Percentiles rank a stretch among this genome's conserved stretches.
These are phyloP conservation scores for Aplysina aerophoba DNA, from an alignment of 37 sponge, comb jelly and placozoan genomes.

Conservation along the genomic window DNA sequence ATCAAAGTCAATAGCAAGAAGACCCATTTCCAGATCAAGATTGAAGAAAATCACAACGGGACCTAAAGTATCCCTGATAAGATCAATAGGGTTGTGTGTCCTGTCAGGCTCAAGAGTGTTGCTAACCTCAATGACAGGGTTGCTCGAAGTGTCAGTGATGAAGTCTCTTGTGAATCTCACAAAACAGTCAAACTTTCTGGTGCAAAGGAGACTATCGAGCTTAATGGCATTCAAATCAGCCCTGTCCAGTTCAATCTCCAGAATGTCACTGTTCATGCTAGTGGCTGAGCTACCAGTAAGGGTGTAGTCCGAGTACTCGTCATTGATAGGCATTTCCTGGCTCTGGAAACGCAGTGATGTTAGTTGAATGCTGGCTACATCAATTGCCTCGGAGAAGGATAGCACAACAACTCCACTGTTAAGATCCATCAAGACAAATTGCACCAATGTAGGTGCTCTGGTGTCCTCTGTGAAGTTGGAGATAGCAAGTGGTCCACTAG, in stretches of 20 bases:
- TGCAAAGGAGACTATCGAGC: slow-evolving; percentile 60
- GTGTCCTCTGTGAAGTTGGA: slow-evolving; percentile 70
- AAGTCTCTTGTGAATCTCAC: slow-evolving; percentile 67
- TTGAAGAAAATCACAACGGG: slow-evolving; percentile 72
- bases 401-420: slow-evolving; percentile 65
- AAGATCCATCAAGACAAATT: slow-evolving; percentile 77
- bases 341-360: slow-evolving; percentile 72
- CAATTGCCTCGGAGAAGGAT: slow-evolving; percentile 80
- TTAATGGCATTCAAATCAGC: slow-evolving; percentile 81
- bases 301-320: slow-evolving; percentile 54
- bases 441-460: slow-evolving; percentile 64
- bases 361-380: slow-evolving; percentile 53
- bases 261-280: slow-evolving; percentile 67
- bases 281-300: slow-evolving; percentile 65
- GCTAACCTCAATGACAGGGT: slow-evolving; percentile 58
- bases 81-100: slow-evolving; percentile 58
- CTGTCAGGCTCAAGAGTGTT: slow-evolving; percentile 52
- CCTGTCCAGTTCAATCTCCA: slow-evolving; percentile 54
- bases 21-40: slow-evolving; percentile 69
- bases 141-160: slow-evolving; percentile 74
- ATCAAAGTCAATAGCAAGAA: slow-evolving; percentile 70
- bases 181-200: slow-evolving; percentile 66
- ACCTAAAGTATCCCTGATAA: slow-evolving; percentile 71
- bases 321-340: slow-evolving; percentile 42
- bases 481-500: slow-evolving; percentile 33